These are phyloP conservation scores for Rotaria sp. DNA, from an alignment of 2,888 invertebrate species.

Conservation along the genomic window DNA sequence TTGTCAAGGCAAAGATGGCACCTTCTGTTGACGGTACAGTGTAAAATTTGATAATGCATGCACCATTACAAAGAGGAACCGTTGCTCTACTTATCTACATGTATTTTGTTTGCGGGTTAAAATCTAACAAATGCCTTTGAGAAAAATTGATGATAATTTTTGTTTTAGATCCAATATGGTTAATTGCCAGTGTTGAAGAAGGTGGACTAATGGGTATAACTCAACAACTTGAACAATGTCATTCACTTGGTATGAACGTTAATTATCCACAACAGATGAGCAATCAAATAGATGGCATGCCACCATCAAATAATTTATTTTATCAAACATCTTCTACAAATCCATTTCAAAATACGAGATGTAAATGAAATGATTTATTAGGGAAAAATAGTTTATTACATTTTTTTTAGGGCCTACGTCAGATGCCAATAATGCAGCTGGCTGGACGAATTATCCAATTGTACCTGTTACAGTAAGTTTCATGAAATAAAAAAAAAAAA, in stretches of 20 bases:
- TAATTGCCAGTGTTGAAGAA: conserved; percentile 72
- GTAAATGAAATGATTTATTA: neutral
- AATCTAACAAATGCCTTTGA: too few species aligned
- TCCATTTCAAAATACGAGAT: conserved; percentile 15
- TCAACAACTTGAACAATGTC: conserved; percentile 61
- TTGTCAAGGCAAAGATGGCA: too few species aligned
- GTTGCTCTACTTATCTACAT: too few species aligned
- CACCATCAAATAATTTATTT: neutral
- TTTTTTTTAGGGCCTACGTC: neutral
- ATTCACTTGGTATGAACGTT: neutral
- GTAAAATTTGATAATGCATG: too few species aligned
- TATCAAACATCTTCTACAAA: neutral
- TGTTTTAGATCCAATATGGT: conserved; percentile 70
- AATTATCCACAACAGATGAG: neutral
- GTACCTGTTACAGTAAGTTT: conserved; percentile 11
- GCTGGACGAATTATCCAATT: neutral
- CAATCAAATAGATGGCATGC: neutral
- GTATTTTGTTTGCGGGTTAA: too few species aligned
- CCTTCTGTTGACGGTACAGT: too few species aligned
- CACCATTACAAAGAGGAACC: too few species aligned
- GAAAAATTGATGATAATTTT: too few species aligned
- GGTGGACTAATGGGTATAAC: conserved; percentile 72
- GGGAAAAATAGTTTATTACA: neutral
- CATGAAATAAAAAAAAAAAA: too few species aligned
- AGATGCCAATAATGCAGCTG: neutral